These are phyloP conservation scores for Neoniphon sammara DNA, from an alignment of 2,797 vertebrate species.

Conservation along the genomic window DNA sequence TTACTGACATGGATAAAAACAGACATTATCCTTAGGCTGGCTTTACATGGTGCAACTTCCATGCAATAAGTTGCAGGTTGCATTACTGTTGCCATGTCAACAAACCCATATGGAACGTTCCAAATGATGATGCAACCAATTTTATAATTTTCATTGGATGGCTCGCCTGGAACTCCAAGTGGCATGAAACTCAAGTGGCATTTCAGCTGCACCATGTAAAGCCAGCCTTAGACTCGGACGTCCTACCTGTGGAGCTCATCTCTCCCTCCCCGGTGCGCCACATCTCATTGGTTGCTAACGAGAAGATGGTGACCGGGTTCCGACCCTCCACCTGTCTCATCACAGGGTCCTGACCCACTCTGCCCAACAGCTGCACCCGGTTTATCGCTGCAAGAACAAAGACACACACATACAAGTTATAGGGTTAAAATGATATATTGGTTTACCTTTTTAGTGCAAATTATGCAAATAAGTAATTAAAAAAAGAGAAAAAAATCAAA, in stretches of 20 bases:
- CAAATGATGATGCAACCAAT: too few species aligned
- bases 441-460: too few species aligned
- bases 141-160: too few species aligned
- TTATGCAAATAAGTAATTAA: too few species aligned
- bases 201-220: too few species aligned
- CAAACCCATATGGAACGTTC: too few species aligned
- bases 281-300: conserved; percentile 97
- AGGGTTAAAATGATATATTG: background rate
- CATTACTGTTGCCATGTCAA: too few species aligned
- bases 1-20: background rate
- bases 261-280: conserved; percentile 92
- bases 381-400: conserved; percentile 87
- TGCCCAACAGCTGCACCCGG: conserved; percentile 92
- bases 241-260: conserved; percentile 78
- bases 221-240: too few species aligned
- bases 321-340: conserved; percentile 96
- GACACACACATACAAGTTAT: background rate
- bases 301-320: conserved; percentile 98
- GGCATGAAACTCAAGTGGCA: too few species aligned
- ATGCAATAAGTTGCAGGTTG: too few species aligned
- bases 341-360: conserved; percentile 97
- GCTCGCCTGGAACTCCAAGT: too few species aligned
- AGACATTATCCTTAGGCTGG: background rate
- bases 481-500: background rate
- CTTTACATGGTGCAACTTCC: too few species aligned